Conservation (phyloP, 2,888 invertebrate genomes). For the Allacma fusca region DNA sequence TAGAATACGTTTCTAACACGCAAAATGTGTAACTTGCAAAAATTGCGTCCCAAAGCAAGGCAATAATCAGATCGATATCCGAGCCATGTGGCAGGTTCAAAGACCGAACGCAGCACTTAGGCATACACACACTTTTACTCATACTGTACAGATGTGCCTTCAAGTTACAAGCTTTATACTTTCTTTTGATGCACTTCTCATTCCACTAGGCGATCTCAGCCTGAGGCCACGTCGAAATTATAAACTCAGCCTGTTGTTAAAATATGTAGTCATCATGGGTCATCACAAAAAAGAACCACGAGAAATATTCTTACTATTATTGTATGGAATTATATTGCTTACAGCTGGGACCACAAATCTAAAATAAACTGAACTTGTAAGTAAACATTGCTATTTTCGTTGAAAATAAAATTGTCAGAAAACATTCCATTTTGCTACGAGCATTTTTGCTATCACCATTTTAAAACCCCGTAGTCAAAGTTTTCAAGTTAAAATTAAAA, state of each 20-base stretch:
- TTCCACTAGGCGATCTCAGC: background rate
- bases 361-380: too few relatives aligned
- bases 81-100: conserved; percentile 13
- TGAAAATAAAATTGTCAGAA: too few relatives aligned
- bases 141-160: background rate
- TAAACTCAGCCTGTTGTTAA: background rate
- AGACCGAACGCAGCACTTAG: background rate
- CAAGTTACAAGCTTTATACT: background rate
- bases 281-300: background rate
- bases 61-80: conserved; percentile 12
- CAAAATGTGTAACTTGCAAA: conserved; percentile 10
- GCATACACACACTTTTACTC: background rate
- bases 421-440: too few relatives aligned
- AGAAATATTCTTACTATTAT: too few relatives aligned
- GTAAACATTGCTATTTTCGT: too few relatives aligned
- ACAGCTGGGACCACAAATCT: too few relatives aligned
- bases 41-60: background rate
- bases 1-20: background rate
- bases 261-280: background rate
- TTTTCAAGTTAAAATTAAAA: too few relatives aligned
- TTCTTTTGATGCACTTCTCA: background rate
- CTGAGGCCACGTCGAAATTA: background rate
- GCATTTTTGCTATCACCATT: too few relatives aligned
- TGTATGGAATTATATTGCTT: too few relatives aligned
- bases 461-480: too few relatives aligned